phyloP scores from a whole-genome alignment of 1,140 invertebrate species.

The Chrysoperla carnea region DNA sequence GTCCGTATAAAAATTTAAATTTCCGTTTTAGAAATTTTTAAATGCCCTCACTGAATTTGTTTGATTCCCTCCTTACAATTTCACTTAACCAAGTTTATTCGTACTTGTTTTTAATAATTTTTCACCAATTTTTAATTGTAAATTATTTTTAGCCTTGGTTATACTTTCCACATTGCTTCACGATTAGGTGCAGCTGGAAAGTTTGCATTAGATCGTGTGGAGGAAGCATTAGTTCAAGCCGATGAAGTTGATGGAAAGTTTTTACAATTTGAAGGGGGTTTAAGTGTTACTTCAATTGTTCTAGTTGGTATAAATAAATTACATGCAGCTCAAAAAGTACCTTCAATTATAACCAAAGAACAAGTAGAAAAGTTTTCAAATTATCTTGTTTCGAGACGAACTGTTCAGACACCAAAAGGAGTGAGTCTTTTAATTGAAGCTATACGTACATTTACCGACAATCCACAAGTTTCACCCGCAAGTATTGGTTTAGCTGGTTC shows the following conservation, averaged over 20 bases:
- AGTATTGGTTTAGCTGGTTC: conserved; percentile 60
- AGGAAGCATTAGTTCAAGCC: conserved; percentile 82
- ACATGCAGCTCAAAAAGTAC: conserved; percentile 45
- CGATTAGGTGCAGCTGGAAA: conserved; percentile 41
- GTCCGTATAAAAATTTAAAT: too few species aligned
- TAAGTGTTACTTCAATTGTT: conserved; percentile 37
- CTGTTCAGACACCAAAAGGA: conserved; percentile 72
- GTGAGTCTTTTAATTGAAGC: conserved; percentile 63
- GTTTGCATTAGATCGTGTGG: conserved; percentile 63
- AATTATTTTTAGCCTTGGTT: conserved; percentile 47
- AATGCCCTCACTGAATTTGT: too few species aligned
- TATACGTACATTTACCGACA: conserved; percentile 41
- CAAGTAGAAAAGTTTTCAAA: conserved; percentile 82
- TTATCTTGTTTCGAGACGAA: conserved; percentile 79
- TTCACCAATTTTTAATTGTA: too few species aligned
- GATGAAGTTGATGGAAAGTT: conserved; percentile 84
- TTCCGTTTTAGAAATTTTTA: too few species aligned
- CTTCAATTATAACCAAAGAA: conserved; percentile 48
- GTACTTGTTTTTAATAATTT: too few species aligned
- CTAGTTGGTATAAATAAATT: conserved; percentile 57
- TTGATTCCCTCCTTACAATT: too few species aligned
- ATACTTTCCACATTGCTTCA: conserved; percentile 65
- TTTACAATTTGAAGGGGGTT: conserved; percentile 85
- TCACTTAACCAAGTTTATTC: too few species aligned
- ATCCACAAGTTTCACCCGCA: conserved; percentile 17